phyloP scores from a whole-genome alignment of 2,113 vertebrate genomes.

The Cebidichthys violaceus region DNA sequence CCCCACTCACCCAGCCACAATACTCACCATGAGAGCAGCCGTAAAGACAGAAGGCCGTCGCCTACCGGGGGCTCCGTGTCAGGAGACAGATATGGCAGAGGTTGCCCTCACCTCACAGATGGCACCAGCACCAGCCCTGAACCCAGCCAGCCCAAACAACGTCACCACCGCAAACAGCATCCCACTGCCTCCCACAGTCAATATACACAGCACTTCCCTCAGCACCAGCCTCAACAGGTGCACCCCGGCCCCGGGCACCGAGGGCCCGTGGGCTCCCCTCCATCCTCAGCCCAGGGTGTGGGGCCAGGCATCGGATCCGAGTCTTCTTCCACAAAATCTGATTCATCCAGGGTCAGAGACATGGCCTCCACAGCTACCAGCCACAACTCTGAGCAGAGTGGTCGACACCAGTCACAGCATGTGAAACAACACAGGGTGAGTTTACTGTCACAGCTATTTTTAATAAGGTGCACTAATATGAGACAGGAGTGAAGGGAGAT shows the following conservation, averaged over 20 bases:
- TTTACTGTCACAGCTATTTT: not conserved
- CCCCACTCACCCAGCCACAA: constrained; percentile 8
- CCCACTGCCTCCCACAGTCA: constrained; percentile 15
- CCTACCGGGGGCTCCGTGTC: constrained; percentile 39
- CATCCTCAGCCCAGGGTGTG: constrained; percentile 34
- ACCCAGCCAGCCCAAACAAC: constrained; percentile 59
- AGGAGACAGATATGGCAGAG: constrained; percentile 52
- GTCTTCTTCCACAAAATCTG: constrained; percentile 77
- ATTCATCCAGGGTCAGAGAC: constrained; percentile 70
- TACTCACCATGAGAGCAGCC: constrained; percentile 18
- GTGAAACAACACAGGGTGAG: constrained; percentile 71
- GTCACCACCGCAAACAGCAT: constrained; percentile 47
- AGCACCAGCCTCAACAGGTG: constrained; percentile 26
- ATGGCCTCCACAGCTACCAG: constrained; percentile 56
- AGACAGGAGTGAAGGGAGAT: not conserved
- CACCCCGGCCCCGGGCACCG: constrained; percentile 23
- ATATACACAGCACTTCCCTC: constrained; percentile 31
- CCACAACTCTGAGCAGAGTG: constrained; percentile 69
- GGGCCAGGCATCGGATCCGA: constrained; percentile 62
- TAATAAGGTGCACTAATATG: not conserved
- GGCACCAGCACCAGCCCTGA: constrained; percentile 79
- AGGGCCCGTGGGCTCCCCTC: constrained; percentile 20
- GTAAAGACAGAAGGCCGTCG: constrained; percentile 49
- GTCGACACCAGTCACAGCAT: constrained; percentile 46
- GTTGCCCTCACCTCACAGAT: constrained; percentile 64